phyloP scores from a whole-genome alignment of 2,113 vertebrate genomes.

The Dicrurus megarhynchus region DNA sequence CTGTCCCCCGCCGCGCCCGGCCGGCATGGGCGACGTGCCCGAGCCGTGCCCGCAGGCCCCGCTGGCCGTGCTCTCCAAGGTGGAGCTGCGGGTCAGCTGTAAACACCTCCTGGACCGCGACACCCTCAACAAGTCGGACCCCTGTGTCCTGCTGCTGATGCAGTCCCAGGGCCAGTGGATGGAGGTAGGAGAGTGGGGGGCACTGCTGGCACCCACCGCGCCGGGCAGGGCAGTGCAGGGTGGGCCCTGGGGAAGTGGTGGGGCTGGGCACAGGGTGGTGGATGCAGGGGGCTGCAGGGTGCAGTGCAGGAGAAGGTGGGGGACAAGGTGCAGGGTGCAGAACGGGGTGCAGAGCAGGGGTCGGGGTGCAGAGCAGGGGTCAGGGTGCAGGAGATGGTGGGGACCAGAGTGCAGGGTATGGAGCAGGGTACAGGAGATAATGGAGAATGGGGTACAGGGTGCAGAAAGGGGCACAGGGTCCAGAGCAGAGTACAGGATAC shows the following conservation, averaged over 20 bases:
- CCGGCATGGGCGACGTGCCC: conserved; percentile 76
- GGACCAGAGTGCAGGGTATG: too few relatives aligned
- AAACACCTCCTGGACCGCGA: conserved; percentile 92
- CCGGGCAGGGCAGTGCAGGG: too few relatives aligned
- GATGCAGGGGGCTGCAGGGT: accelerated
- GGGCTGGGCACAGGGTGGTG: background rate
- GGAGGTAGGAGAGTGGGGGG: conserved; percentile 89
- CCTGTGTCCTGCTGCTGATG: conserved; percentile 88
- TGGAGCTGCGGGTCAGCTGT: conserved; percentile 93
- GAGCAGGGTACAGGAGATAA: background rate
- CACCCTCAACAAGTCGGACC: conserved; percentile 94
- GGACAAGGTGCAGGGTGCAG: background rate
- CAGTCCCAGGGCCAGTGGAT: conserved; percentile 91
- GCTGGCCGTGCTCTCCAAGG: conserved; percentile 85
- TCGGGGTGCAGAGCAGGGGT: too few relatives aligned
- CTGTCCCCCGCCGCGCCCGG: background rate
- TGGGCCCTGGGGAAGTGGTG: too few relatives aligned
- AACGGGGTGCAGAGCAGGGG: too few relatives aligned
- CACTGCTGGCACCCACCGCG: too few relatives aligned
- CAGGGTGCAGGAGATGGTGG: background rate
- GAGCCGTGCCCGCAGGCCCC: conserved; percentile 79
- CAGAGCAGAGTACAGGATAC: too few relatives aligned
- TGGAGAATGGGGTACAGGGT: background rate
- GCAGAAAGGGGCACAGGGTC: too few relatives aligned
- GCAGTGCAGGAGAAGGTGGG: too few relatives aligned